These are phyloP conservation scores for Datnioides undecimradiatus DNA, from an alignment of 2,113 vertebrate genomes.

Conservation along the genomic window DNA sequence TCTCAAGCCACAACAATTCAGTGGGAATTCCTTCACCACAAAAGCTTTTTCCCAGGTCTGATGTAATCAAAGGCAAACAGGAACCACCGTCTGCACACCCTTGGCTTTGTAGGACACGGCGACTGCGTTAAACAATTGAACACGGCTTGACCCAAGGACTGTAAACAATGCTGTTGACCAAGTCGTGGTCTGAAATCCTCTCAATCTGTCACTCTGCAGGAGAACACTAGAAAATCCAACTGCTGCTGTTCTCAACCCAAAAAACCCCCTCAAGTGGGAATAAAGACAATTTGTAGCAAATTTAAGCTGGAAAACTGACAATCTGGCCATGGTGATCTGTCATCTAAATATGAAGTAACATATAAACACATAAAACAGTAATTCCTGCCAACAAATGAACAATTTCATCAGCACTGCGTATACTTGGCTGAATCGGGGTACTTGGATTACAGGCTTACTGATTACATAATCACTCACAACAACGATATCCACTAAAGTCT, in stretches of 20 bases:
- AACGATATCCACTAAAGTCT: constrained; percentile 46
- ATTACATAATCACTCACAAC: constrained; percentile 53
- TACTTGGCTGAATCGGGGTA: not conserved
- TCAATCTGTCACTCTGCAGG: constrained; percentile 14
- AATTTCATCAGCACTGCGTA: constrained; percentile 31
- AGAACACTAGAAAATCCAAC: constrained; percentile 42
- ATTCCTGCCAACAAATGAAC: not conserved
- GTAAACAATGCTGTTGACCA: constrained; percentile 72
- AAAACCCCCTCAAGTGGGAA: not conserved
- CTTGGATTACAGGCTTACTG: constrained; percentile 36
- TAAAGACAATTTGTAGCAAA: not conserved
- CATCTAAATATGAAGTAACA: not conserved
- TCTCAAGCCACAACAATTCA: not conserved
- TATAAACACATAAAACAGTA: not conserved
- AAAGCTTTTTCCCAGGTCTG: constrained; percentile 26
- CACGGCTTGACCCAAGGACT: constrained; percentile 58
- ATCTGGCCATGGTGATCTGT: not conserved
- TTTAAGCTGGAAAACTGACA: not conserved
- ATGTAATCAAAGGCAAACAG: constrained; percentile 44
- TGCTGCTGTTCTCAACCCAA: not conserved
- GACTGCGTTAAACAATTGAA: constrained; percentile 61
- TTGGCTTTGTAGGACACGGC: constrained; percentile 36
- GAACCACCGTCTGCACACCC: constrained; percentile 51
- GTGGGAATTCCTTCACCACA: constrained; percentile 41
- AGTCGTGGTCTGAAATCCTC: constrained; percentile 73